phyloP scores from a whole-genome alignment of 2,797 vertebrate genomes.

The Enteromius fasciolatus region DNA sequence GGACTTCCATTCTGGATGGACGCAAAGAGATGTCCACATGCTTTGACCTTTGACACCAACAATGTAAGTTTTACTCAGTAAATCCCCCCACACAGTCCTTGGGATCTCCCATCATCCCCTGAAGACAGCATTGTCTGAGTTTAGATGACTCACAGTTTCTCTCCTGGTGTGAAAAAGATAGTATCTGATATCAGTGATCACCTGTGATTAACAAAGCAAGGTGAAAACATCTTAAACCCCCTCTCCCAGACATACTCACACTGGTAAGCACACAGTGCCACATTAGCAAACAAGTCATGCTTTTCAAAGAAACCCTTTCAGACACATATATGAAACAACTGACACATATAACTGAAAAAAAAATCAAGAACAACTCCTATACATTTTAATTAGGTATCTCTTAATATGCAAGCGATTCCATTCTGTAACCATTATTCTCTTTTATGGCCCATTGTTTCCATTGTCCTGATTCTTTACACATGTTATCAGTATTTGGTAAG shows the following conservation, averaged over 20 bases:
- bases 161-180: conserved; percentile 46
- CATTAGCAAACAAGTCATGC: conserved; percentile 34
- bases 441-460: conserved; percentile 42
- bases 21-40: conserved; percentile 83
- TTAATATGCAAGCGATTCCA: background rate
- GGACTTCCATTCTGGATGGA: conserved; percentile 86
- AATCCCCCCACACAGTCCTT: conserved; percentile 18
- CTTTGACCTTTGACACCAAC: conserved; percentile 80
- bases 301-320: conserved; percentile 5
- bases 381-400: conserved; percentile 9
- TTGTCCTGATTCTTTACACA: conserved; percentile 4
- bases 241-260: conserved; percentile 3
- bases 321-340: background rate
- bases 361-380: background rate
- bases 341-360: conserved; percentile 19
- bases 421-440: background rate
- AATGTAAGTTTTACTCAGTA: conserved; percentile 78
- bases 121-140: conserved; percentile 49
- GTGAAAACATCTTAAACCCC: conserved; percentile 48
- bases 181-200: conserved; percentile 55
- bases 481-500: conserved; percentile 42
- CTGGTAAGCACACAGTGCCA: background rate
- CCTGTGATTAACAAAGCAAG: conserved; percentile 35
- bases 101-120: conserved; percentile 38
- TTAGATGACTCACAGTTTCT: conserved; percentile 58